Conservation (phyloP, 2,888 invertebrate genomes). For the Lycia hirtaria region DNA sequence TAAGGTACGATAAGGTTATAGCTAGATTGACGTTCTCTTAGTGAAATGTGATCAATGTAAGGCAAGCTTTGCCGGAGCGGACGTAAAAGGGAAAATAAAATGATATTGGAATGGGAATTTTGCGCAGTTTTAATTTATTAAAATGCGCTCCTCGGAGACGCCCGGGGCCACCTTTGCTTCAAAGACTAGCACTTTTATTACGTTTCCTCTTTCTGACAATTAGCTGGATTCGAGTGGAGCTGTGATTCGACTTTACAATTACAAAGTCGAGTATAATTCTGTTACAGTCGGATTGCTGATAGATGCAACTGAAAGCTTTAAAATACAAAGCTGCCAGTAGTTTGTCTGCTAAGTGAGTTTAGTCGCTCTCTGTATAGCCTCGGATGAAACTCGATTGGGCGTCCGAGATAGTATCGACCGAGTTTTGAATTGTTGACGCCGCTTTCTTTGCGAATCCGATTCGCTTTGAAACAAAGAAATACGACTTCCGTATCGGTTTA, state of each 20-base stretch:
- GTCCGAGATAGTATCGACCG: slow-evolving; percentile 61
- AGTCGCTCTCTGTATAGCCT: slow-evolving; percentile 64
- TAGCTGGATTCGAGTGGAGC: slow-evolving; percentile 72
- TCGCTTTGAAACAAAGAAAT: slow-evolving; percentile 45
- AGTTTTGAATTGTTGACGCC: slow-evolving; percentile 54
- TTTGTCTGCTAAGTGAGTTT: slow-evolving; percentile 71
- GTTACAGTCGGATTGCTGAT: slow-evolving; percentile 72
- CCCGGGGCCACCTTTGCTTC: slow-evolving; percentile 73
- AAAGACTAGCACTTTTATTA: slow-evolving; percentile 82
- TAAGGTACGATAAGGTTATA: slow-evolving; percentile 44
- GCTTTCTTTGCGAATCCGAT: slow-evolving; percentile 47
- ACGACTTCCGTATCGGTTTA: slow-evolving; percentile 40
- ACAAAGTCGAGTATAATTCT: slow-evolving; percentile 73
- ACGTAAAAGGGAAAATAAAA: slow-evolving; percentile 71
- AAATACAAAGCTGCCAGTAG: slow-evolving; percentile 69
- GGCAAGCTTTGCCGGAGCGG: slow-evolving; percentile 55
- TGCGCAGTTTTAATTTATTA: slow-evolving; percentile 84
- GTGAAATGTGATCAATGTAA: slow-evolving; percentile 69
- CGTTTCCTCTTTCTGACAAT: slow-evolving; percentile 80
- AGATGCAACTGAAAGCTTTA: slow-evolving; percentile 67
- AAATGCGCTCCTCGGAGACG: slow-evolving; percentile 73
- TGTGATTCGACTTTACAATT: slow-evolving; percentile 71
- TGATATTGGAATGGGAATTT: slow-evolving; percentile 80
- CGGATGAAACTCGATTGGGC: slow-evolving; percentile 68
- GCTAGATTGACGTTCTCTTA: slow-evolving; percentile 61